These are phyloP conservation scores for Allygus modestus DNA, from an alignment of 2,888 invertebrate genomes.

Conservation along the genomic window DNA sequence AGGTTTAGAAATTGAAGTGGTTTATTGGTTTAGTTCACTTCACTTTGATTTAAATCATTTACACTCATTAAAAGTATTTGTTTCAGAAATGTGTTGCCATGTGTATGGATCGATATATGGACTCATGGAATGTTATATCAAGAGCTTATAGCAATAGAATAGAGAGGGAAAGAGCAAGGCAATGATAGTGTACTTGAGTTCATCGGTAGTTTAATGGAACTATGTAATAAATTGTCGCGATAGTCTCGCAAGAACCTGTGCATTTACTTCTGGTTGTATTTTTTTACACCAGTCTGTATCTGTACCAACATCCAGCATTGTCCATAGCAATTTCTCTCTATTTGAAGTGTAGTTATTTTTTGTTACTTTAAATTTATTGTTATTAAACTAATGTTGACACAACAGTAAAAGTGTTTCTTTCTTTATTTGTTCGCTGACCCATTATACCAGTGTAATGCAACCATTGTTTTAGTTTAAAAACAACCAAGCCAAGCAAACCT, in stretches of 20 bases:
- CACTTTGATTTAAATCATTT: too few relatives aligned
- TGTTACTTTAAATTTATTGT: constrained; percentile 31
- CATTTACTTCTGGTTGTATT: constrained; percentile 13
- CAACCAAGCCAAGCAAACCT: too few relatives aligned
- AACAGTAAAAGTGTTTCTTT: neutral
- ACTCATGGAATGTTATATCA: constrained; percentile 95
- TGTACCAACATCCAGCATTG: neutral
- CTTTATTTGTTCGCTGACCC: too few relatives aligned
- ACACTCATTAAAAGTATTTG: constrained; percentile 52
- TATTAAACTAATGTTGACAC: constrained; percentile 1
- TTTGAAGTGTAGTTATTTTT: constrained; percentile 9
- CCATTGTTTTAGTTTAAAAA: too few relatives aligned
- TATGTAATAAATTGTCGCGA: constrained; percentile 1
- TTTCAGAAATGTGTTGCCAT: constrained; percentile 96
- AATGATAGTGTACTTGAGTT: constrained; percentile 57
- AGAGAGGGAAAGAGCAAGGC: constrained; percentile 83
- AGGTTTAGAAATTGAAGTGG: too few relatives aligned
- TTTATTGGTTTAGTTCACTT: too few relatives aligned
- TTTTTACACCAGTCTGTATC: neutral
- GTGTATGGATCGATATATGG: constrained; percentile 99
- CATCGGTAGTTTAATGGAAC: neutral
- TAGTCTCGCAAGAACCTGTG: neutral
- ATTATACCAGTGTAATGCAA: too few relatives aligned
- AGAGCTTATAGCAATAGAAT: constrained; percentile 91
- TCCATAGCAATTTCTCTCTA: neutral